Conservation (phyloP, 2,113 vertebrate genomes). For the Prochilodus magdalenae region DNA sequence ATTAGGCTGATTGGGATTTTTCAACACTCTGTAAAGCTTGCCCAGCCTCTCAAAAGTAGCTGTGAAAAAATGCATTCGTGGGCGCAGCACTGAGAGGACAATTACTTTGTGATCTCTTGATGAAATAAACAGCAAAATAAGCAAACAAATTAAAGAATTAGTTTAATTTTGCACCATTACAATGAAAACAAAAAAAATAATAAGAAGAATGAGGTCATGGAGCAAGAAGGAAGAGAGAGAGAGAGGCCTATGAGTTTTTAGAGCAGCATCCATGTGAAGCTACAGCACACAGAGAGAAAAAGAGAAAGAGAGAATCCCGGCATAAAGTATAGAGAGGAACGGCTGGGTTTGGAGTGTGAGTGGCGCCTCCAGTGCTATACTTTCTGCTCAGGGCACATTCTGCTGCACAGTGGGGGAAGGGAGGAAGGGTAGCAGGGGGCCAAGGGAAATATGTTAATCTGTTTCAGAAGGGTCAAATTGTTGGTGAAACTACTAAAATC, state of each 20-base stretch:
- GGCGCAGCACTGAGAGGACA: no score
- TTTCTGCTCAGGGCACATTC: slow-evolving; percentile 68
- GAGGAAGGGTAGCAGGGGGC: slow-evolving; percentile 40
- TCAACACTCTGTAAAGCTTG: no score
- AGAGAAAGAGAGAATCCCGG: slow-evolving; percentile 13
- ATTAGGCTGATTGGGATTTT: no score
- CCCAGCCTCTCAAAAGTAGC: no score
- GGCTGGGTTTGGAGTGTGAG: slow-evolving; percentile 28
- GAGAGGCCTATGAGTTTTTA: not conserved
- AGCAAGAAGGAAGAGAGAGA: slow-evolving; percentile 19
- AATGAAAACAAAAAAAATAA: not conserved
- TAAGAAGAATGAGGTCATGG: slow-evolving; percentile 1
- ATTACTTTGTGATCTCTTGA: no score
- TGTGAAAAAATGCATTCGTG: no score
- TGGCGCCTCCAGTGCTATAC: slow-evolving; percentile 67
- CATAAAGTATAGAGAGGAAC: slow-evolving; percentile 74
- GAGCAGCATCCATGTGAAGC: slow-evolving; percentile 92
- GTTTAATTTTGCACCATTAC: not conserved
- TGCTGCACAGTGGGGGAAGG: slow-evolving; percentile 52
- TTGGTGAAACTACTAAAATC: no score
- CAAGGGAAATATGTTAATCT: not conserved
- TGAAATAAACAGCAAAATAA: not conserved
- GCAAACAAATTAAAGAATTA: not conserved
- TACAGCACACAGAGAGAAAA: slow-evolving; percentile 79
- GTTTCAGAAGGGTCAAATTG: no score